phyloP scores from a whole-genome alignment of 2,888 invertebrate species.

The Psylliodes chrysocephalus region DNA sequence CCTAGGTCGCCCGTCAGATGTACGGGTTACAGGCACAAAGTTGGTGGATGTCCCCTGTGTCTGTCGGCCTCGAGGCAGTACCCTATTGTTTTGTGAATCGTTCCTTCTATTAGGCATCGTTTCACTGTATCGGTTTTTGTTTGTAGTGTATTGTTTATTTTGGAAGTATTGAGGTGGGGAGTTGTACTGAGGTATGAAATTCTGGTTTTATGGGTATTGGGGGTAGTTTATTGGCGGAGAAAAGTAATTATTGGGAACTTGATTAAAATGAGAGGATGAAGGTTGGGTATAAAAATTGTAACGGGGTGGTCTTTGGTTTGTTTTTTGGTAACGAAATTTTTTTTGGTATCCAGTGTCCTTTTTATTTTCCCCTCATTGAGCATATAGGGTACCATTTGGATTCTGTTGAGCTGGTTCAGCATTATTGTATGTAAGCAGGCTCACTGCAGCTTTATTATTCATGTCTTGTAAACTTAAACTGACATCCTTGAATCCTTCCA shows the following conservation, averaged over 20 bases:
- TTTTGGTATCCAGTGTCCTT: not conserved
- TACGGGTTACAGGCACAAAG: not conserved
- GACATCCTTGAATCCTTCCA: not conserved
- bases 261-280: not conserved
- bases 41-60: not conserved
- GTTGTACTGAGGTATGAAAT: not conserved
- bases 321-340: not conserved
- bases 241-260: too few relatives aligned
- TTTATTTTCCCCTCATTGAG: not conserved
- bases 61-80: not conserved
- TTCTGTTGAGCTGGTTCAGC: not conserved
- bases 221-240: not conserved
- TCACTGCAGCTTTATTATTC: too few relatives aligned
- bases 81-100: too few relatives aligned
- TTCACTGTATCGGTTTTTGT: too few relatives aligned
- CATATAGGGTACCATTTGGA: not conserved
- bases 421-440: too few relatives aligned
- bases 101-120: too few relatives aligned
- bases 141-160: not conserved
- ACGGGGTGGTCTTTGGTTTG: not conserved
- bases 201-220: not conserved
- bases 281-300: not conserved
- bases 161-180: not conserved
- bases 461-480: not conserved
- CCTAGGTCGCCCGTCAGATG: not conserved